Base-by-base conservation (phyloP, 2,797 vertebrate species). In the Thunnus albacares region DNA sequence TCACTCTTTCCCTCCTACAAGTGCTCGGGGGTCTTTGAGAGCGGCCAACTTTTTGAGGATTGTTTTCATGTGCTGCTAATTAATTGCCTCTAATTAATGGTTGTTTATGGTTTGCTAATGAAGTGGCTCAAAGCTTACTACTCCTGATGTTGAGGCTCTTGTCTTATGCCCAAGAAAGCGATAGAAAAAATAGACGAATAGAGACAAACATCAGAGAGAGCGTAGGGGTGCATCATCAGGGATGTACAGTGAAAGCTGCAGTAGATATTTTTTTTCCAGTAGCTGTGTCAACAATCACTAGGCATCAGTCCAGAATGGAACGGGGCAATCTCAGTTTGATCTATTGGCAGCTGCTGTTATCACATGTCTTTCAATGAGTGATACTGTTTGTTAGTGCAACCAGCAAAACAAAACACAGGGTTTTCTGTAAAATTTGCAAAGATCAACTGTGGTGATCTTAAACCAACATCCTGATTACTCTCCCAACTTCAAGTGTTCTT, bases 41-140 rank as follows among this genome's bases (percentile, higher is more conserved):
- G 68, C 17, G 13, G 77, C 52, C 83, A 90, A 91, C 62, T 90
- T 93, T 88, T 84, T 47, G 6, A 84, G 82, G 85, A 88, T 89
- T 92, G 86, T 93, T 91, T 93, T 91, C 81, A 90, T 84, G 77
- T 83, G 73, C 83, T 58, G 70, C 71, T 88, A 91, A 94, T 93
- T 89, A 92, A 94, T 94, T 89, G 84, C 22, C 51, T 82, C 84
- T 91, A 93, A 95, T 95, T 89, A 94, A 92, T 77, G 87, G 89
- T 85, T 94, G 93, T 95, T 94, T 93, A 80, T 30, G 24, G 84
- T 87, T 84, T 76, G 66, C 84, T 93, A 92, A 95, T 94, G 90
- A 94, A 90, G 87, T 82, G 89, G 89, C 94, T 92, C 88, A 94
- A 93, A 93, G 88, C 88, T 75, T 49, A 67, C 73, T 75, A 55